phyloP scores from a whole-genome alignment of 2,888 invertebrate genomes.

The Epistrophe eligans region DNA sequence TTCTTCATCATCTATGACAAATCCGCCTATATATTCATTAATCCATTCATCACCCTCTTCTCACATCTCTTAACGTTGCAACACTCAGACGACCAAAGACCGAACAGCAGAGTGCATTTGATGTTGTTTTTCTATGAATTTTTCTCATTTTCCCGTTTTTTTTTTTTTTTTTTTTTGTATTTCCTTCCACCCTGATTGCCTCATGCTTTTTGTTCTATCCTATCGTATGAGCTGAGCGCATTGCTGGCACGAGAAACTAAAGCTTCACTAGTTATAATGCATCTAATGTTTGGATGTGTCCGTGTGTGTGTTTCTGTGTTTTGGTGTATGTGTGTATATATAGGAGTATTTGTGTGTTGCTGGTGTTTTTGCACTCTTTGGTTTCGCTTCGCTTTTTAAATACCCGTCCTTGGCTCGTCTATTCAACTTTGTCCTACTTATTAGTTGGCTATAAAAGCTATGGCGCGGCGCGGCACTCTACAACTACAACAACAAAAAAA shows the following conservation, averaged over 20 bases:
- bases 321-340: slow-evolving; percentile 5
- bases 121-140: slow-evolving; percentile 69
- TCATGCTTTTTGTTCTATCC: slow-evolving; percentile 68
- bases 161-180: background rate
- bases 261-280: slow-evolving; percentile 18
- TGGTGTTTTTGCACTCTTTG: slow-evolving; percentile 73
- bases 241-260: slow-evolving; percentile 14
- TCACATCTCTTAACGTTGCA: slow-evolving; percentile 53
- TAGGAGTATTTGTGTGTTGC: slow-evolving; percentile 9
- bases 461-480: slow-evolving; percentile 73
- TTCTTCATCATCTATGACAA: background rate
- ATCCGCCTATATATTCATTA: slow-evolving; percentile 9
- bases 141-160: slow-evolving; percentile 50
- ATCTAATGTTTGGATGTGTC: background rate
- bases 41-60: slow-evolving; percentile 20
- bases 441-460: slow-evolving; percentile 80
- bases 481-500: slow-evolving; percentile 60
- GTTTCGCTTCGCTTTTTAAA: slow-evolving; percentile 80
- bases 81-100: slow-evolving; percentile 74
- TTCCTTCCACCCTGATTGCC: slow-evolving; percentile 33
- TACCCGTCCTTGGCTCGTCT: slow-evolving; percentile 85
- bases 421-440: slow-evolving; percentile 85
- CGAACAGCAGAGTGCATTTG: slow-evolving; percentile 72
- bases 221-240: slow-evolving; percentile 11
- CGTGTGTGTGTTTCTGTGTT: slow-evolving; percentile 3